Evolutionary conservation across 2,888 invertebrate species (phyloP), one percentile per base, ranked within the genome.

Genomic region (Dorcus hopei): DNA sequence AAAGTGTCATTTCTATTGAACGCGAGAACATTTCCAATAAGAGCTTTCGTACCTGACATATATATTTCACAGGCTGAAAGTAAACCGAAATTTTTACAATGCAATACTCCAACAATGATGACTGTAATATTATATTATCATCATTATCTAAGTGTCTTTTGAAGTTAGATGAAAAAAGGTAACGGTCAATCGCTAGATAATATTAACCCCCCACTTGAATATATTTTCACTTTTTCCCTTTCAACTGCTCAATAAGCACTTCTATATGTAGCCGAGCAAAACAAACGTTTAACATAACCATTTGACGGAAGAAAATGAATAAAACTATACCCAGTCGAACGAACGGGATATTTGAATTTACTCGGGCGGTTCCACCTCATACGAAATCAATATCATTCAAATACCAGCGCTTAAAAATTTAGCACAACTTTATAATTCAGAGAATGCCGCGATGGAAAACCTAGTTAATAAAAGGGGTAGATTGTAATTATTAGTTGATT

Each of bases 221-320:
- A 59, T 52, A 59, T 55, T 55, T 55, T 48, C 11, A 52, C 59
- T 49, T 59, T 52, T 55, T 53, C 43, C 43, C 23, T 54, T 38
- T 33, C 40, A 58, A 53, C 52, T 54, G 59, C 48, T 54, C 51
- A 54, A 59, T 55, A 54, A 54, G 49, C 55, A 51, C 55, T 59
- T 49, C 55, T 45, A 45, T 45, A 45, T 9, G 9, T 45, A 45
- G 45, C 45, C 9, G 45, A 16, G n/a, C 45, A n/a, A 45, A 45
- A 45, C 45, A 45, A 45, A 45, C 45, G 45, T 19, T 45, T 45
- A 45, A 45, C 45, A 45, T 45, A 45, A 16, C 45, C 45, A 19
- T 45, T 45, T 45, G 45, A 16, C 23, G 7, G 26, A 5, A 45
- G 9, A 43, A 43, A 43, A 43, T 43, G 43, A 43, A 43, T 43